Percentiles rank a stretch among this genome's conserved stretches.
These are phyloP conservation scores for Protophormia terraenovae DNA, from an alignment of 2,888 invertebrate genomes.

Conservation along the genomic window DNA sequence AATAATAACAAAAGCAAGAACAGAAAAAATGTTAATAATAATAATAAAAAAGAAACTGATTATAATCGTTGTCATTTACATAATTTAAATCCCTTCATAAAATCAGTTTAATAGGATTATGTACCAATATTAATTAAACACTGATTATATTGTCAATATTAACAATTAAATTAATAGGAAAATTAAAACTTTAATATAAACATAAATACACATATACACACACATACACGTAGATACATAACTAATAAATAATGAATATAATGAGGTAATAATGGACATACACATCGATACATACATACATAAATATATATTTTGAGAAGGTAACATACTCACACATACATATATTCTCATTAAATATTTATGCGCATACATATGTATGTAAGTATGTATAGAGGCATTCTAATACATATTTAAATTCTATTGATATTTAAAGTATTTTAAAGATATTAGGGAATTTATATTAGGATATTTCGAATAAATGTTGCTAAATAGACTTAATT, in stretches of 20 bases:
- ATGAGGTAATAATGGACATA: constrained; percentile 28
- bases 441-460: neutral
- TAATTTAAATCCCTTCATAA: constrained; percentile 66
- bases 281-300: neutral
- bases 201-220: neutral
- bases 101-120: constrained; percentile 67
- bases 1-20: neutral
- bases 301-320: neutral
- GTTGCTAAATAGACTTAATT: neutral
- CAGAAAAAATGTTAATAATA: neutral
- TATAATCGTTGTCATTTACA: constrained; percentile 66
- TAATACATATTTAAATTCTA: neutral
- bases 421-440: neutral
- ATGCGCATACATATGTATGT: neutral
- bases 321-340: neutral
- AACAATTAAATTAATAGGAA: constrained; percentile 66
- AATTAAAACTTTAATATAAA: constrained; percentile 56
- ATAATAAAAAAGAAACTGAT: constrained; percentile 47
- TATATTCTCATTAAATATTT: neutral
- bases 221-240: neutral
- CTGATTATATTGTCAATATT: constrained; percentile 67
- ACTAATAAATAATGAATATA: constrained; percentile 38
- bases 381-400: neutral
- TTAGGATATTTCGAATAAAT: neutral
- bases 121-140: constrained; percentile 66